Evolutionary conservation across 2,797 vertebrate species (phyloP).

Genomic region (Chrysolophus pictus): DNA sequence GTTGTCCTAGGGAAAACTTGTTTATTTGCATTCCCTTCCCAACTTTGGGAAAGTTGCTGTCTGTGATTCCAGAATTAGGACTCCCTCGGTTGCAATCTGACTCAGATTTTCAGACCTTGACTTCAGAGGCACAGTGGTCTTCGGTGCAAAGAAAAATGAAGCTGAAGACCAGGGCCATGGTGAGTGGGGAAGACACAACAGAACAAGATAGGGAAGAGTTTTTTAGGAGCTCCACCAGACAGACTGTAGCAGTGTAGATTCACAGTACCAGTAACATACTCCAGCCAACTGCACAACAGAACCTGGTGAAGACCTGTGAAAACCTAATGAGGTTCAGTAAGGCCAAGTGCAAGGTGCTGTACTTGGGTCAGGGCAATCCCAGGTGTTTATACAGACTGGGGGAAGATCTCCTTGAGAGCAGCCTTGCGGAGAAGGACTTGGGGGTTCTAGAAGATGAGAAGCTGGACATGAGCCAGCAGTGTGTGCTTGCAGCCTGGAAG

Average conservation of each 20-base stretch:
- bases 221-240: background rate
- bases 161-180: background rate
- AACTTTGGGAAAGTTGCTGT: background rate
- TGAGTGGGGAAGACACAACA: too few species aligned
- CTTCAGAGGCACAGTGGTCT: background rate
- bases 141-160: background rate
- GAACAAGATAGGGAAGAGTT: background rate
- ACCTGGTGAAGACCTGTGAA: background rate
- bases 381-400: too few species aligned
- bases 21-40: background rate
- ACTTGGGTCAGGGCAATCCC: too few species aligned
- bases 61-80: background rate
- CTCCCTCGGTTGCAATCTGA: background rate
- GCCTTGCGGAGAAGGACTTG: too few species aligned
- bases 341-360: too few species aligned
- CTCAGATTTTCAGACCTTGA: background rate
- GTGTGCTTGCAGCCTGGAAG: too few species aligned
- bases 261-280: accelerated
- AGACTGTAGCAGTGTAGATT: accelerated
- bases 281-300: accelerated
- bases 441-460: too few species aligned
- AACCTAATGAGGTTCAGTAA: too few species aligned
- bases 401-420: too few species aligned
- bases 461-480: too few species aligned
- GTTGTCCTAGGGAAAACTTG: accelerated